phyloP scores from a whole-genome alignment of 2,797 vertebrate species.

The Leptoclinus maculatus region DNA sequence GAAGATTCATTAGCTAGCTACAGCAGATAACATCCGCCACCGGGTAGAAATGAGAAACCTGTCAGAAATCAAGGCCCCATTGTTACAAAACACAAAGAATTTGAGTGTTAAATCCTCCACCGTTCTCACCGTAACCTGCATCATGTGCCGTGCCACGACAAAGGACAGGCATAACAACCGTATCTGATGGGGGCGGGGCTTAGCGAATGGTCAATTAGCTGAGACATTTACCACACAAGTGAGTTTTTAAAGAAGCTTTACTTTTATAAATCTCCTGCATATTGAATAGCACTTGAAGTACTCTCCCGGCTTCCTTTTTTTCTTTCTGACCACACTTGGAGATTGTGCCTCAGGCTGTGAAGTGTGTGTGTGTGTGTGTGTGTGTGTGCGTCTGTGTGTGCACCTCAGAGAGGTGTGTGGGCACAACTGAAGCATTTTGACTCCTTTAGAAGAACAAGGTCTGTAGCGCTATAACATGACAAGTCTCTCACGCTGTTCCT shows the following conservation, averaged over 20 bases:
- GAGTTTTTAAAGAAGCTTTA: slow-evolving; percentile 35
- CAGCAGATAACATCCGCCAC: background rate
- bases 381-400: slow-evolving; percentile 7
- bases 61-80: background rate
- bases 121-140: background rate
- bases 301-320: slow-evolving; percentile 16
- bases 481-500: slow-evolving; percentile 26
- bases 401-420: slow-evolving; percentile 64
- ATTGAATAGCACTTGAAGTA: slow-evolving; percentile 51
- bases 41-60: background rate
- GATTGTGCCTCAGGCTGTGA: slow-evolving; percentile 42
- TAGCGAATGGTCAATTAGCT: slow-evolving; percentile 43
- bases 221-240: slow-evolving; percentile 34
- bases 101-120: no score
- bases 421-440: slow-evolving; percentile 59
- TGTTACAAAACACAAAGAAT: background rate
- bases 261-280: slow-evolving; percentile 37
- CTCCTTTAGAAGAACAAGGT: slow-evolving; percentile 61
- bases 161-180: slow-evolving; percentile 3
- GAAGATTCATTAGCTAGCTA: background rate
- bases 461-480: slow-evolving; percentile 33
- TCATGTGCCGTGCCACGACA: background rate
- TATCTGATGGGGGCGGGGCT: background rate
- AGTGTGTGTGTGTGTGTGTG: background rate
- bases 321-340: slow-evolving; percentile 41